Base-by-base conservation (phyloP, 1,140 invertebrate genomes). In the Phenacoccus solenopsis region DNA sequence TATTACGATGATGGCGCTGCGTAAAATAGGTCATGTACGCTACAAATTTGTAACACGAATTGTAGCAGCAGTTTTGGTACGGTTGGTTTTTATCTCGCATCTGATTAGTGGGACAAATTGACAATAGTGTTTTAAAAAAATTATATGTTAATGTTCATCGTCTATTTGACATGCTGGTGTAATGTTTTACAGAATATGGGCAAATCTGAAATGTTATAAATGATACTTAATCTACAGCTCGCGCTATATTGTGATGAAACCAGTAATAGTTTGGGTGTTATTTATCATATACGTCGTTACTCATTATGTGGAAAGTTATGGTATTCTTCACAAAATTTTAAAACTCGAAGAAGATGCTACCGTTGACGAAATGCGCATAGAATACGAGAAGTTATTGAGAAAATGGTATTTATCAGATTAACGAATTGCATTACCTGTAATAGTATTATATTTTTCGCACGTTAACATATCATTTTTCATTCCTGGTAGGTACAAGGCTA, bases 221-320 rank as follows among this genome's bases (percentile, higher is more conserved):
- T 49, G 38, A 49, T 16, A 16, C 38, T 9, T 16, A 4, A 16
- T 49, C 16, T 49, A 3, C 16, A 16, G 4, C 5, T 2, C 3
- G 20, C 3, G 38, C 38, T 49, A 9, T 16, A 49, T n/a, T 64
- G 59, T 64, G 59, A 64, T 64, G 59, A 64, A 64, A 64, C 22
- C 59, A 24, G 59, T 64, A 64, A 24, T 24, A 20, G 22, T 64
- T 64, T 64, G 59, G 12, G 59, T 16, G 22, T 64, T 64, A 64
- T 25, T 64, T 64, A 9, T 64, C 4, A 27, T 25, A 25, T 24
- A 24, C 9, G 25, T 64, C 25, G 9, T 64, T 24, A 64, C 22
- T 25, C 10, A 24, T 10, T 64, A 64, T 64, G 59, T 25, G 10
- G 59, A 64, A 64, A 64, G 59, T 64, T 64, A 64, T 27, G 59